Evolutionary conservation across 2,113 vertebrate genomes (phyloP).

Genomic region (Pithys albifrons): DNA sequence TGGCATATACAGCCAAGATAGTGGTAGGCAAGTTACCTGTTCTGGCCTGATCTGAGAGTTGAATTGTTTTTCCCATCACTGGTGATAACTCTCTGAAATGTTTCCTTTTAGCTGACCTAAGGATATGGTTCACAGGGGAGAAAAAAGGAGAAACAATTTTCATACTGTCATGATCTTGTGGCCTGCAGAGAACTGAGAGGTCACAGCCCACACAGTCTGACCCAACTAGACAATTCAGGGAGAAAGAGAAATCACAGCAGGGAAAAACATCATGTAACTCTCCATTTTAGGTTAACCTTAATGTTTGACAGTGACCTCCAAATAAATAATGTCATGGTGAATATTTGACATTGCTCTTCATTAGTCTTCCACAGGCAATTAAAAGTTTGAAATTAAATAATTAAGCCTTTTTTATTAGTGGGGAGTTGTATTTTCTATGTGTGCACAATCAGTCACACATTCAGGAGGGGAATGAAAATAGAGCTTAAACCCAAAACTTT

Average conservation of each 20-base stretch:
- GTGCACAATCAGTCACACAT: background rate
- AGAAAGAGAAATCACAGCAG: slow-evolving; percentile 48
- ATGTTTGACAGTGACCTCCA: background rate
- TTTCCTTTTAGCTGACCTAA: background rate
- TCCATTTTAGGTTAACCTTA: background rate
- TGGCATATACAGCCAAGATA: background rate
- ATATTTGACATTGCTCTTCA: background rate
- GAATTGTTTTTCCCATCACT: background rate
- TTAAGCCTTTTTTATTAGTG: background rate
- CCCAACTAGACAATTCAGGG: slow-evolving; percentile 37
- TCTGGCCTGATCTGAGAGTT: background rate
- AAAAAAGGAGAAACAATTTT: background rate
- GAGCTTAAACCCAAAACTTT: background rate
- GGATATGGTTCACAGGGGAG: background rate
- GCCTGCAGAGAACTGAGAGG: slow-evolving; percentile 58
- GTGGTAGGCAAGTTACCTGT: background rate
- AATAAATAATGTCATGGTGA: background rate
- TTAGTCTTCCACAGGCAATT: background rate
- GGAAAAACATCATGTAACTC: background rate
- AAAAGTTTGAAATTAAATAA: background rate
- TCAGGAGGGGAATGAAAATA: background rate
- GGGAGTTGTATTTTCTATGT: background rate
- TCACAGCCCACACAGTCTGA: slow-evolving; percentile 61
- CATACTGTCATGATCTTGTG: slow-evolving; percentile 70
- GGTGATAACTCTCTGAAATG: background rate